Base-by-base conservation (phyloP, 2,888 invertebrate species). In the Andrena flavipes region DNA sequence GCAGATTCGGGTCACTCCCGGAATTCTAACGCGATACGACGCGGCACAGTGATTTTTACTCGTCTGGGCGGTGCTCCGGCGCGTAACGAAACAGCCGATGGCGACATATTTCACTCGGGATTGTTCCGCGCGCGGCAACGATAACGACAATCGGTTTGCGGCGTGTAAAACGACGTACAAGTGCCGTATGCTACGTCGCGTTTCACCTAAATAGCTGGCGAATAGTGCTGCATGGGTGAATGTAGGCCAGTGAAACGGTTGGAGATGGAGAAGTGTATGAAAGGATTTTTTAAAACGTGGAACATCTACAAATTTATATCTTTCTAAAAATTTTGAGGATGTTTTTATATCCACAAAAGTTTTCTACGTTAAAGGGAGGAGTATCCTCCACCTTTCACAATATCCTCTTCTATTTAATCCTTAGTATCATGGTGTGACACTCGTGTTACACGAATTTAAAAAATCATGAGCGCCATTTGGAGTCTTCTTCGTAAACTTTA, bases 21-120 rank as follows among this genome's bases (percentile, higher is more conserved):
- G 42, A 49, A 33, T 69, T 30, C 48, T 30, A 51, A 70, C 42
- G 23, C 63, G 56, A 64, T n/a, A 76, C 64, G 29, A 30, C 48
- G 20, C 8, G 26, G 5, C 20, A 2, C 26, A 35, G 51, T 54
- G 64, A 79, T 64, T 76, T 75, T 75, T 63, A 48, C 63, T 48
- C 68, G 69, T 20, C 56, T 6, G 23, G 20, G 35, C 29, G 67
- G 62, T 42, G n/a, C 48, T n/a, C 10, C 30, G 26, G 30, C 35
- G 35, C 67, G 65, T 62, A 68, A 79, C 68, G 56, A 69, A 75
- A 62, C 30, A 23, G 49, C 48, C 48, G 59, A 4, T 10, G 69
- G 76, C 56, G 69, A 75, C 76, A 79, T 79, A 69, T 76, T 76
- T 76, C 79, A 79, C 76, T 33, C 62, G 1, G 48, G 42, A 79